Evolutionary conservation across 2,797 vertebrate species (phyloP).

Genomic region (Bufotes viridis): DNA sequence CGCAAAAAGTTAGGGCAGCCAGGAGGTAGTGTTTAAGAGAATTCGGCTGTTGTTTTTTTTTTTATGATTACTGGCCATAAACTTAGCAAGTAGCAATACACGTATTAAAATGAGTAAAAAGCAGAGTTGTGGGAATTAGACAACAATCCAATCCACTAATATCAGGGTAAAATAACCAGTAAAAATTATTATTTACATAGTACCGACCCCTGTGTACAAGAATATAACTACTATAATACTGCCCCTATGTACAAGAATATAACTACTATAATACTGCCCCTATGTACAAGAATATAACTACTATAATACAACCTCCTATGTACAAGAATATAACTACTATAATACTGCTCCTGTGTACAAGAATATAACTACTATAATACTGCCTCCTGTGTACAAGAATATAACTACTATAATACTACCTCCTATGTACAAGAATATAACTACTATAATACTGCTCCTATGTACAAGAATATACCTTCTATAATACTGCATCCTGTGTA

Average conservation of each 20-base stretch:
- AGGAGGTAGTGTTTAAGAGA: constrained; percentile 3
- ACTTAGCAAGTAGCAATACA: neutral
- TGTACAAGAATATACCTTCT: constrained; percentile 1
- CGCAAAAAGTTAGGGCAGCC: neutral
- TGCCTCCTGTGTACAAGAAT: constrained; percentile 2
- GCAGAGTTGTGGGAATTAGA: neutral
- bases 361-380: constrained; percentile 10
- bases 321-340: constrained; percentile 15
- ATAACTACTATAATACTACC: constrained; percentile 4
- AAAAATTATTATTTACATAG: neutral
- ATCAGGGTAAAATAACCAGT: neutral
- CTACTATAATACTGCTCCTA: constrained; percentile 2
- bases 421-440: neutral
- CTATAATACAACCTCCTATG: neutral
- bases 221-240: constrained; percentile 5
- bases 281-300: neutral
- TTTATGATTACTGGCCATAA: neutral
- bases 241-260: constrained; percentile 2
- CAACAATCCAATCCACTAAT: neutral
- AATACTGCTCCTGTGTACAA: constrained; percentile 1
- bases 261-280: constrained; percentile 8
- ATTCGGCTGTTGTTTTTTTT: neutral
- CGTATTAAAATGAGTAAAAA: neutral
- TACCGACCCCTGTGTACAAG: neutral
- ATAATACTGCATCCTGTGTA: neutral